These are phyloP conservation scores for Mus spicilegus DNA, from an alignment of 2,113 vertebrate genomes.

Conservation along the genomic window DNA sequence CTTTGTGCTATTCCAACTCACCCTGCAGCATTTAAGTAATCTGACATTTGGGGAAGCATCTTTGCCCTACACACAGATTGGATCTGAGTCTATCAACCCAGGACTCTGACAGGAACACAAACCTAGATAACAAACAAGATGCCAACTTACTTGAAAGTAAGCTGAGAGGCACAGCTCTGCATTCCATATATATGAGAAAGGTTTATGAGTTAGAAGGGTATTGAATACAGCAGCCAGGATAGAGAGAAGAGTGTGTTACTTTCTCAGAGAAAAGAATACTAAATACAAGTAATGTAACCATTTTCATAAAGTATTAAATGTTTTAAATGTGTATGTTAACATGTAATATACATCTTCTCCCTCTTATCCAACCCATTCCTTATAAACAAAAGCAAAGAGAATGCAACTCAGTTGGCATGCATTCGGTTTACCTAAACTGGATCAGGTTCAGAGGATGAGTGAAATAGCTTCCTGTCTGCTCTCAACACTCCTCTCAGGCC, in stretches of 20 bases:
- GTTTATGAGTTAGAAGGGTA: background rate
- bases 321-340: background rate
- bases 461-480: background rate
- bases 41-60: background rate
- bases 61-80: background rate
- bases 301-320: background rate
- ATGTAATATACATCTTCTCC: background rate
- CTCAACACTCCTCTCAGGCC: accelerated
- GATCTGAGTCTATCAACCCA: background rate
- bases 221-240: background rate
- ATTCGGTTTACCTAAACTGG: background rate
- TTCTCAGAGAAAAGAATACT: background rate
- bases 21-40: background rate
- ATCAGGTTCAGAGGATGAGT: background rate
- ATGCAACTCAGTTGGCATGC: background rate
- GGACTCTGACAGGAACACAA: background rate
- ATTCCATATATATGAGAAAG: background rate
- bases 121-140: background rate
- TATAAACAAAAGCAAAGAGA: background rate
- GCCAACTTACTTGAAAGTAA: background rate
- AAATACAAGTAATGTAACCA: background rate
- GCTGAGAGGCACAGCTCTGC: background rate
- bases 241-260: background rate
- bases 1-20: background rate
- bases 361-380: background rate